Evolutionary conservation across 1,140 invertebrate species (phyloP).

Genomic region (Drosophila littoralis): DNA sequence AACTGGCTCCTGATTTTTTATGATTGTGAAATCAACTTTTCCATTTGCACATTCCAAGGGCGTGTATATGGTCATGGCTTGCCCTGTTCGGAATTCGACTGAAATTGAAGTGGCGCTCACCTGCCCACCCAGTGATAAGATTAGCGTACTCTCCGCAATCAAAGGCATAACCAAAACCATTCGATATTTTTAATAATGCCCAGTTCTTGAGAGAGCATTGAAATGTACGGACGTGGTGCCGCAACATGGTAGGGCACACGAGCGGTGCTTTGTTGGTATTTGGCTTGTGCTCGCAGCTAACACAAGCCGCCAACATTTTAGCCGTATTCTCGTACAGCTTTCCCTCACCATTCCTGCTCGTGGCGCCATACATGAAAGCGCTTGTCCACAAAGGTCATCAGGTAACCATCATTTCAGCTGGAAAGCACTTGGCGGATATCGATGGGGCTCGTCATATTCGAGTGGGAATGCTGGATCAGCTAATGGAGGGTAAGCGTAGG

Average conservation of each 20-base stretch:
- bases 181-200: conserved; percentile 2
- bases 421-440: conserved; percentile 29
- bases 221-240: conserved; percentile 45
- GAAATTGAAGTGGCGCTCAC: too few species aligned
- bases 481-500: conserved; percentile 33
- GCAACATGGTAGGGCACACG: conserved; percentile 20
- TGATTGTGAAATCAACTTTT: too few species aligned
- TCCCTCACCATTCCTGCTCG: conserved; percentile 36
- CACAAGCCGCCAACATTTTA: conserved; percentile 52
- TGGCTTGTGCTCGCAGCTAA: conserved; percentile 23
- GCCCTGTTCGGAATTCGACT: too few species aligned
- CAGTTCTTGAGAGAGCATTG: conserved; percentile 32
- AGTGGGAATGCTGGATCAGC: conserved; percentile 28
- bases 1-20: too few species aligned
- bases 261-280: conserved; percentile 13
- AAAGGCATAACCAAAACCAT: neutral
- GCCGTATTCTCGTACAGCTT: conserved; percentile 56
- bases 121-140: neutral
- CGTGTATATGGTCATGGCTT: too few species aligned
- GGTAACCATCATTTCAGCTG: conserved; percentile 51
- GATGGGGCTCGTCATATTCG: conserved; percentile 61
- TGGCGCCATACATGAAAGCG: conserved; percentile 40
- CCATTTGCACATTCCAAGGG: too few species aligned
- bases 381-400: conserved; percentile 51
- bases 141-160: neutral